A percentile compares a stretch with the other conserved stretches of the same genome.
These are phyloP conservation scores for Spodoptera litura DNA, from an alignment of 1,140 invertebrate genomes.

Conservation along the genomic window DNA sequence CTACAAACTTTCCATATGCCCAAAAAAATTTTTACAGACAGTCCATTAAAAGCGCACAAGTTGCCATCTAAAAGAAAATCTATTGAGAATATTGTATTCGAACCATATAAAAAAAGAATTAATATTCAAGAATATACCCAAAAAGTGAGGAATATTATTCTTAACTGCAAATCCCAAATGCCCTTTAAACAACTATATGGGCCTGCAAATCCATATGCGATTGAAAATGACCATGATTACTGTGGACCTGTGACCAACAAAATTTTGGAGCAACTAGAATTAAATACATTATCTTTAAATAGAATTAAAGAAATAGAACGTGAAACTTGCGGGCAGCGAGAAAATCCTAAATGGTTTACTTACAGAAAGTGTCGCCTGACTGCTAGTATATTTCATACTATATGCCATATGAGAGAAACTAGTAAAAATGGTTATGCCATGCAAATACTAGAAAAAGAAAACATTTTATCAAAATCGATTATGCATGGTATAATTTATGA, in stretches of 20 bases:
- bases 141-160: neutral
- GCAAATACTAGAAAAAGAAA: too few relatives aligned
- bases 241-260: neutral
- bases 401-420: too few relatives aligned
- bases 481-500: too few relatives aligned
- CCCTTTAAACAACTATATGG: neutral
- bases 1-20: conserved; percentile 11
- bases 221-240: neutral
- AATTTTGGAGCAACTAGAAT: neutral
- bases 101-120: too few relatives aligned
- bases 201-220: neutral
- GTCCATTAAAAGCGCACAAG: neutral
- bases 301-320: neutral
- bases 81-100: too few relatives aligned
- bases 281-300: conserved; percentile 3
- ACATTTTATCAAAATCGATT: too few relatives aligned
- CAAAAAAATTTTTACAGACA: conserved; percentile 9
- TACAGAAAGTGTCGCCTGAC: neutral
- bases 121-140: too few relatives aligned
- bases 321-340: neutral
- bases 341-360: neutral
- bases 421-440: too few relatives aligned
- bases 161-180: neutral
- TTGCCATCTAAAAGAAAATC: too few relatives aligned
- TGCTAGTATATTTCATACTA: neutral